These are phyloP conservation scores for Athene noctua DNA, from an alignment of 2,113 vertebrate genomes.

Conservation along the genomic window DNA sequence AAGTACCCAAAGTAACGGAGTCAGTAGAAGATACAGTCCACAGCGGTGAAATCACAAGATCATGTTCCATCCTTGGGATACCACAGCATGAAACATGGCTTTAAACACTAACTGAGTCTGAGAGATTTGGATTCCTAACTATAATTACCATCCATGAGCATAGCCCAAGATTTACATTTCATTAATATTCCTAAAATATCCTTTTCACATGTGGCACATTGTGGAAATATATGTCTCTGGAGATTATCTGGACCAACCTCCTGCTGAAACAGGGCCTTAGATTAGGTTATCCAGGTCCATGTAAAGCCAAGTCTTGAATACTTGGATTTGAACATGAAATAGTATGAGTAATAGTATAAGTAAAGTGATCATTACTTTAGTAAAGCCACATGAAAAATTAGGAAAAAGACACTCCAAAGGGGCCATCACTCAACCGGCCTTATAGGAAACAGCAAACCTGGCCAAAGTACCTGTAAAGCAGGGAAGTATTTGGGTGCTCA, in stretches of 20 bases:
- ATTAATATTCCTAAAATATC: constrained; percentile 13
- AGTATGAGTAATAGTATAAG: not conserved
- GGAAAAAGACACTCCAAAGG: not conserved
- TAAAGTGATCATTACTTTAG: not conserved
- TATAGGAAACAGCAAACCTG: not conserved
- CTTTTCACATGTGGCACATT: not conserved
- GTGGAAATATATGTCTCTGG: not conserved
- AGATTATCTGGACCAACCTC: constrained; percentile 13
- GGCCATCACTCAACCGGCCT: not conserved
- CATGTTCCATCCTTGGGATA: not conserved
- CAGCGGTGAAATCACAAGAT: not conserved
- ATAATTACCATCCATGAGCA: not conserved
- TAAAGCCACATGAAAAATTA: not conserved
- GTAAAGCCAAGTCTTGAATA: not conserved
- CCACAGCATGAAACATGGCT: not conserved
- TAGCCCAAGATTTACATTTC: not conserved
- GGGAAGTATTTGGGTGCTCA: not conserved
- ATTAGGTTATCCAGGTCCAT: not conserved
- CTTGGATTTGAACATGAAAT: not conserved
- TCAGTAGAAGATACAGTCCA: not conserved
- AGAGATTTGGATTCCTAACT: not conserved
- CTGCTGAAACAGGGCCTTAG: not conserved
- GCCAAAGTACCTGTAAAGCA: not conserved
- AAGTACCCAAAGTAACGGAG: not conserved
- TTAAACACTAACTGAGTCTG: not conserved